Percentiles rank a stretch among this genome's conserved stretches.
phyloP scores from a whole-genome alignment of 2,888 invertebrate genomes.

The Brachyptera risi region DNA sequence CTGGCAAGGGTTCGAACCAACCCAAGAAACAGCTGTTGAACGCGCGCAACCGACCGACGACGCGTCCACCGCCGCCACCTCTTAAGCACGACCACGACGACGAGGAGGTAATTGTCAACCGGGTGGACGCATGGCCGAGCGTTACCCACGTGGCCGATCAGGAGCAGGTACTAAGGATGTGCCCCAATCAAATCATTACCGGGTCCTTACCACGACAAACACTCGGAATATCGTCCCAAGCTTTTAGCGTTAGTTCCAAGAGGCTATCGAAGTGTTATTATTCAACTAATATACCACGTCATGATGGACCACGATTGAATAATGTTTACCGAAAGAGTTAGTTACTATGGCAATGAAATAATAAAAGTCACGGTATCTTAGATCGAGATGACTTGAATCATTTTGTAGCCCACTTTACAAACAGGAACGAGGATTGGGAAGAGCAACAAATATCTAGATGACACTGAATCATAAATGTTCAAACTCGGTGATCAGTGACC shows the following conservation, averaged over 20 bases:
- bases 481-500: too few relatives aligned
- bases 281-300: too few relatives aligned
- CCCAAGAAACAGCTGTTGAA: slow-evolving; percentile 8
- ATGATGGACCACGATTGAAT: too few relatives aligned
- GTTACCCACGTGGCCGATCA: slow-evolving; percentile 39
- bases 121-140: slow-evolving; percentile 38
- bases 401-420: too few relatives aligned
- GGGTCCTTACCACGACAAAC: neutral
- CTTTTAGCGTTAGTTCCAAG: neutral
- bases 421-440: too few relatives aligned
- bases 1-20: slow-evolving; percentile 45
- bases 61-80: slow-evolving; percentile 1
- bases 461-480: too few relatives aligned
- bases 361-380: too few relatives aligned
- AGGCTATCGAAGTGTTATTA: too few relatives aligned
- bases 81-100: slow-evolving; percentile 6
- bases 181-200: neutral
- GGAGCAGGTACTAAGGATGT: slow-evolving; percentile 38
- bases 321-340: too few relatives aligned
- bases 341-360: too few relatives aligned
- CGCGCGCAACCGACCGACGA: neutral
- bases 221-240: neutral
- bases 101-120: slow-evolving; percentile 26
- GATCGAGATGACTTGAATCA: too few relatives aligned
- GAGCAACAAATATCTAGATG: too few relatives aligned